phyloP scores from a whole-genome alignment of 2,888 invertebrate species.

The Oscheius sp. region DNA sequence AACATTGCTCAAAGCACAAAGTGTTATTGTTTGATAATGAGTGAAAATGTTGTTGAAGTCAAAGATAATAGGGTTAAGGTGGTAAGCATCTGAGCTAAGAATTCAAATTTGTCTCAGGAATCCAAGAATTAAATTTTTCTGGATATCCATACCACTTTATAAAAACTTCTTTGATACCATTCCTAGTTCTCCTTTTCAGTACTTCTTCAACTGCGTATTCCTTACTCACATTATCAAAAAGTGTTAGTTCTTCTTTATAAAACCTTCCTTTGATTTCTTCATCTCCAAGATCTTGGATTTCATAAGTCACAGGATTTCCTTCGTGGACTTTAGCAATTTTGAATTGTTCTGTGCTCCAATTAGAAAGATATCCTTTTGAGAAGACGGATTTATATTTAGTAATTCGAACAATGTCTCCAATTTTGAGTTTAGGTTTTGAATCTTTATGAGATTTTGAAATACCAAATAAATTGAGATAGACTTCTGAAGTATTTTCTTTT shows the following conservation, averaged over 20 bases:
- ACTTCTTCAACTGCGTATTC: background rate
- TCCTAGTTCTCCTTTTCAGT: background rate
- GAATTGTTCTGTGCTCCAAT: background rate
- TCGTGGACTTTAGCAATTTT: background rate
- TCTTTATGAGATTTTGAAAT: background rate
- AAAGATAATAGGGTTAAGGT: conserved; percentile 46
- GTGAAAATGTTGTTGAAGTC: too few relatives aligned
- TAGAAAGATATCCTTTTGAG: background rate
- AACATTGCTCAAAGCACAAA: conserved; percentile 44
- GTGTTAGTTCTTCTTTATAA: background rate
- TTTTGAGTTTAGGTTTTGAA: background rate
- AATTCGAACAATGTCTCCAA: conserved; percentile 3
- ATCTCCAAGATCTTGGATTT: background rate
- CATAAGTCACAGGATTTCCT: background rate
- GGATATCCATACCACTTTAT: too few relatives aligned
- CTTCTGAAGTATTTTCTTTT: background rate
- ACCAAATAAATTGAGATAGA: background rate
- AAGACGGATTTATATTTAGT: conserved; percentile 13
- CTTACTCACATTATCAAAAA: background rate
- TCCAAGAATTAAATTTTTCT: conserved; percentile 48
- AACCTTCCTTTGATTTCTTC: background rate
- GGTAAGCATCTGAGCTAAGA: conserved; percentile 30
- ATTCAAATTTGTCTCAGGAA: conserved; percentile 23
- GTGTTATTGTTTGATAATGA: too few relatives aligned
- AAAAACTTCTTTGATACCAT: conserved; percentile 1